Evolutionary conservation across 2,888 invertebrate species (phyloP).

Genomic region (Lepidonotus clava): DNA sequence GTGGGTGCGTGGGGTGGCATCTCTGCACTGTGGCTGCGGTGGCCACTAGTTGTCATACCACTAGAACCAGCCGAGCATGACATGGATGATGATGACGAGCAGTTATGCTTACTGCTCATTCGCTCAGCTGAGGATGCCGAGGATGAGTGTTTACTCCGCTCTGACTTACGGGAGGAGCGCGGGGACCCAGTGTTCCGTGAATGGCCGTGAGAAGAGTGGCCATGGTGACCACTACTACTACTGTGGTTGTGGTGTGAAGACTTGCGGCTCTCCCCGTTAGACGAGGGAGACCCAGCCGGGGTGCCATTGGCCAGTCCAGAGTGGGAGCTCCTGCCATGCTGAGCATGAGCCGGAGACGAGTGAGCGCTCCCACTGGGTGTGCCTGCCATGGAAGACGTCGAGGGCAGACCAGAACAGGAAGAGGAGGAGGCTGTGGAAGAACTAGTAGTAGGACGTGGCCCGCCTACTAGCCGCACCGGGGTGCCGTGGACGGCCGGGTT

Average conservation of each 20-base stretch:
- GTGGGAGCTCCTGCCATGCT: background rate
- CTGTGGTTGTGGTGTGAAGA: background rate
- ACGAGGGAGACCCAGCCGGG: background rate
- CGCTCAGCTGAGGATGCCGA: slow-evolving; percentile 26
- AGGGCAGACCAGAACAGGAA: background rate
- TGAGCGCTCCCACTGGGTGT: slow-evolving; percentile 7
- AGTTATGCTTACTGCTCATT: background rate
- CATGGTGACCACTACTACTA: slow-evolving; percentile 19
- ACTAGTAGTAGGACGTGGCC: background rate
- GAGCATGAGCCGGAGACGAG: background rate
- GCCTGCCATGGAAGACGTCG: background rate
- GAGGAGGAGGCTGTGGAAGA: no score
- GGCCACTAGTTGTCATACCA: background rate
- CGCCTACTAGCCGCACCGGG: background rate
- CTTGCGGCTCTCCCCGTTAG: background rate
- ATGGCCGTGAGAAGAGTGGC: slow-evolving; percentile 1
- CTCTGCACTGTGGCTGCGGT: slow-evolving; percentile 13
- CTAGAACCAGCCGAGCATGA: background rate
- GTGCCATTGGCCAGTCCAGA: background rate
- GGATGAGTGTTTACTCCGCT: slow-evolving; percentile 46
- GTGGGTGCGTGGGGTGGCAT: slow-evolving; percentile 36
- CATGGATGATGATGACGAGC: no score
- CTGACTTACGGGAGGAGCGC: slow-evolving; percentile 49
- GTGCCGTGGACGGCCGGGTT: background rate
- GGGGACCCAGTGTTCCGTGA: slow-evolving; percentile 16